Conservation (phyloP, 2,797 vertebrate genomes). For the Hybognathus amarus region DNA sequence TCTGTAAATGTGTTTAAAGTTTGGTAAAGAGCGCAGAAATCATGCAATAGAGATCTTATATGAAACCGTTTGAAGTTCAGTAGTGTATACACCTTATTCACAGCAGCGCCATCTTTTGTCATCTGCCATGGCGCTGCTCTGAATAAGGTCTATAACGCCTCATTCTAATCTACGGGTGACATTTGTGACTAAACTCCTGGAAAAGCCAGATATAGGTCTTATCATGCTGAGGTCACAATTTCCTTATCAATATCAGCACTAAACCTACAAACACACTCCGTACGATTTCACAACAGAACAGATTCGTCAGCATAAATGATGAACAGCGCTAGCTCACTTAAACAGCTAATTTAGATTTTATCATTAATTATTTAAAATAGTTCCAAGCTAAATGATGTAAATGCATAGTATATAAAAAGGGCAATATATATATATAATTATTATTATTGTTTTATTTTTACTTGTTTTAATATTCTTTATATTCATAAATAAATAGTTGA, state of each 20-base stretch:
- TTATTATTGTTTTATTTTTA: not conserved
- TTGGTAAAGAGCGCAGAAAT: not conserved
- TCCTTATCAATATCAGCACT: conserved; percentile 8
- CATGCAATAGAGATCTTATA: not conserved
- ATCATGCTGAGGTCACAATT: conserved; percentile 6
- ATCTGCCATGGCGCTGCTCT: too few species aligned
- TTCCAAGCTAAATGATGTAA: not conserved
- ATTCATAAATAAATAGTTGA: not conserved
- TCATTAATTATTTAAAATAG: not conserved
- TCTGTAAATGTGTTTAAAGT: not conserved
- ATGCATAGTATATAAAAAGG: too few species aligned
- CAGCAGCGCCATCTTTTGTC: too few species aligned
- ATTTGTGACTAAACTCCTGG: not conserved
- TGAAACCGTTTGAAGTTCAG: not conserved
- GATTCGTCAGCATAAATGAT: not conserved
- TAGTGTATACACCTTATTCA: too few species aligned
- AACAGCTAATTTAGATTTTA: not conserved
- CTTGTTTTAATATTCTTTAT: not conserved
- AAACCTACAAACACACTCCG: not conserved
- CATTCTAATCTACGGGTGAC: not conserved
- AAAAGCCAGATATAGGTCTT: conserved; percentile 8
- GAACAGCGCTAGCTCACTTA: not conserved
- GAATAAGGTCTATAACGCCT: too few species aligned
- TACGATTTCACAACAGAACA: not conserved
- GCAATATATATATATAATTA: not conserved